These are phyloP conservation scores for Euthynnus affinis DNA, from an alignment of 2,797 vertebrate species.

Conservation along the genomic window DNA sequence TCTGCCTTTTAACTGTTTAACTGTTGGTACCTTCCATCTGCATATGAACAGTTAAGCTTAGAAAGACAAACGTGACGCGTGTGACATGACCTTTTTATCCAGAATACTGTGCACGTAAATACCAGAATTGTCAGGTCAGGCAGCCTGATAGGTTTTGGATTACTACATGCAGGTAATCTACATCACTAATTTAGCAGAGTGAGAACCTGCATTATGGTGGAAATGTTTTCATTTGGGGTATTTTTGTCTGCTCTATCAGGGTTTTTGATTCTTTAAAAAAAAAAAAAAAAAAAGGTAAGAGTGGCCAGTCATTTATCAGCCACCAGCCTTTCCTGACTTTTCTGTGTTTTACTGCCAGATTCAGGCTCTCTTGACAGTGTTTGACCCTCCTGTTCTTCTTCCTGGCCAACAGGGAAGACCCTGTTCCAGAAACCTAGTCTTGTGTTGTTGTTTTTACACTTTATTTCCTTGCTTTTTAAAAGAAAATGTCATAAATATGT, in stretches of 20 bases:
- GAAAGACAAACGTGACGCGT: constrained; percentile 10
- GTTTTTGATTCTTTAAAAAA: background rate
- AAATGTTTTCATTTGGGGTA: background rate
- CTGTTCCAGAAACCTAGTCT: constrained; percentile 83
- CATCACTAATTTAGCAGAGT: constrained; percentile 1
- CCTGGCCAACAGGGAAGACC: constrained; percentile 71
- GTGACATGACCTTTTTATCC: constrained; percentile 28
- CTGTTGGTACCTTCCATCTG: constrained; percentile 30
- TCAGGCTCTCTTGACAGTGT: constrained; percentile 37
- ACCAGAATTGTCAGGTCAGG: constrained; percentile 39
- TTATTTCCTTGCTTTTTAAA: constrained; percentile 64
- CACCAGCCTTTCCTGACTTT: constrained; percentile 41
- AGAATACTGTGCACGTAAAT: constrained; percentile 33
- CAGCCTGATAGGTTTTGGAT: constrained; percentile 8
- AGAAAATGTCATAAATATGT: constrained; percentile 79
- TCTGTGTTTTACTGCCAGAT: constrained; percentile 37
- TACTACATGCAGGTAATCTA: constrained; percentile 13
- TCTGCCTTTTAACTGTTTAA: constrained; percentile 34
- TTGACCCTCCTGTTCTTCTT: constrained; percentile 82
- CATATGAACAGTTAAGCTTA: constrained; percentile 1
- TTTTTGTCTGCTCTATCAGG: constrained; percentile 1
- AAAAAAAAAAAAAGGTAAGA: background rate
- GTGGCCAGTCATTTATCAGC: constrained; percentile 20
- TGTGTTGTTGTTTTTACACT: constrained; percentile 79
- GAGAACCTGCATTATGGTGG: constrained; percentile 22